Base-by-base conservation (phyloP, 2,113 vertebrate species). In the Arizona elegans region DNA sequence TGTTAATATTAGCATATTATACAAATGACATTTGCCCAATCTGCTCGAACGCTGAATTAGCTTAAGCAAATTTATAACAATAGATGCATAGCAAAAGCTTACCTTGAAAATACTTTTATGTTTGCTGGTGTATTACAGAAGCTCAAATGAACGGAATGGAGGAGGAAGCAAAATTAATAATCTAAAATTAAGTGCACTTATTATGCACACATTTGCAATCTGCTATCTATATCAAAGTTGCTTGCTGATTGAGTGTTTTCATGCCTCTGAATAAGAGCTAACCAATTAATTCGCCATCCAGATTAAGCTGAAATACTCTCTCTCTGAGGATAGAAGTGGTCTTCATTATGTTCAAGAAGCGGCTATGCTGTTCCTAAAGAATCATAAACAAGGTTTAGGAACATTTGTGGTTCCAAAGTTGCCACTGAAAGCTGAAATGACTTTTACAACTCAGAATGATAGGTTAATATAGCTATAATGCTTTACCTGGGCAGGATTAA, bases 1-100 rank as follows among this genome's bases (percentile, higher is more conserved):
- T 65, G 26, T n/a, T n/a, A 65, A n/a, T 65, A 65, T 86, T 53
- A 86, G 75, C 92, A 86, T 93, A 86, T 93, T 62, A 62, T 85
- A 81, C 47, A 87, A 86, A 90, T 90, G 88, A 93, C 75, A 90
- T 65, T 93, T 93, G 75, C 43, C 5, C 43, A 93, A 85, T 62
- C 11, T 53, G 19, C 59, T 86, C 21, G 1, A 11, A 53, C 29
- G 86, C 55, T 86, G 88, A 93, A 93, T 93, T 43, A 93, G 65
- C 8, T 10, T 86, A 59, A 86, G 43, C 54, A 59, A 59, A 92
- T 93, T 4, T 38, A 33, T 53, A 58, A 86, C 33, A 86, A 50
- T 12, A 53, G 17, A 62, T 75, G 21, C 24, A 24, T 26, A 21
- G 26, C n/a, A 56, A 54, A 89, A 81, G 33, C 23, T 52, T 62